A percentile compares a stretch with the other conserved stretches of the same genome.
phyloP scores from a whole-genome alignment of 2,888 invertebrate species.

The Andricus quercusramuli region DNA sequence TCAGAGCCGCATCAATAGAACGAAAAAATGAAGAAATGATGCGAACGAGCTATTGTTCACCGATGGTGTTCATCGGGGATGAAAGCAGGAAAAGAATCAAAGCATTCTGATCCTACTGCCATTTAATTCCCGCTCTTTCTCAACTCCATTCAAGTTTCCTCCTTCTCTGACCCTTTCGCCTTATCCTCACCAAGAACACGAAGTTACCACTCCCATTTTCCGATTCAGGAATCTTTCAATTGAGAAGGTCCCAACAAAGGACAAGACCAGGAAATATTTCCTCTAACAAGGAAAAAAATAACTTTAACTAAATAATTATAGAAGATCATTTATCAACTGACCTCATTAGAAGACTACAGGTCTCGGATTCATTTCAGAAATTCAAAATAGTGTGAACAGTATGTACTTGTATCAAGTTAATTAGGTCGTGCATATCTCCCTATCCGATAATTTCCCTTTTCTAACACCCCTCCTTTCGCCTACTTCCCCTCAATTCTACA shows the following conservation, averaged over 20 bases:
- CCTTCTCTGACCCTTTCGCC: constrained; percentile 10
- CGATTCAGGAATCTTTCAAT: constrained; percentile 37
- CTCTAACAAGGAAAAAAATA: background rate
- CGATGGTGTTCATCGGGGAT: constrained; percentile 44
- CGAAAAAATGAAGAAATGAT: constrained; percentile 52
- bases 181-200: constrained; percentile 6
- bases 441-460: no score
- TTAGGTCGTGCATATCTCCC: no score
- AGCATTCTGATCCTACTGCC: constrained; percentile 52
- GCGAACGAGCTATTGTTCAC: constrained; percentile 52
- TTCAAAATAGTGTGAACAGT: no score
- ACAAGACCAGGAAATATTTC: background rate
- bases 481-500: no score
- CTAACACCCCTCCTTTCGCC: no score
- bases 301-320: no score
- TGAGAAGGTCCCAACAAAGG: background rate
- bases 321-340: no score
- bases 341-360: no score
- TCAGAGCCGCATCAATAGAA: constrained; percentile 20
- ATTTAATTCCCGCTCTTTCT: constrained; percentile 54
- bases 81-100: constrained; percentile 52
- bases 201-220: constrained; percentile 43
- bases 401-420: no score
- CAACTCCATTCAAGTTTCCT: constrained; percentile 31
- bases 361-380: no score